Conservation (phyloP, 1,140 invertebrate species). For the Zaprionus capensis region DNA sequence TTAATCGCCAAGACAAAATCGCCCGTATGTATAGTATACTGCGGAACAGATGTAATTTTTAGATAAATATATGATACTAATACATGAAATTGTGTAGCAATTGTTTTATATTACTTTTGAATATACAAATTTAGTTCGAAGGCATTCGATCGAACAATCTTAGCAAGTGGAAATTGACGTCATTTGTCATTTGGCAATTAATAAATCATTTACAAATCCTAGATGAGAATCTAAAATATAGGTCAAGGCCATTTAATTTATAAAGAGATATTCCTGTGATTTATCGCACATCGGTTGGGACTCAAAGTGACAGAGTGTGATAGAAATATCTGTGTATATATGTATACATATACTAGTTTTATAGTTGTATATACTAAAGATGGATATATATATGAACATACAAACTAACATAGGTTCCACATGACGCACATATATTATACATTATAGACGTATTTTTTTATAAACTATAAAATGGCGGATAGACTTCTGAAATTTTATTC, state of each 20-base stretch:
- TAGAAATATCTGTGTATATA: slow-evolving; percentile 19
- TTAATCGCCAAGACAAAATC: neutral
- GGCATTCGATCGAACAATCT: neutral
- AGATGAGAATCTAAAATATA: slow-evolving; percentile 32
- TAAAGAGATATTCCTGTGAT: slow-evolving; percentile 26
- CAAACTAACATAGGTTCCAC: slow-evolving; percentile 30
- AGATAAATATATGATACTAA: neutral
- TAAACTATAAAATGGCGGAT: neutral
- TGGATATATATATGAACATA: slow-evolving; percentile 42
- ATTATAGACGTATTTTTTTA: neutral
- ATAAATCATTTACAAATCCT: slow-evolving; percentile 24
- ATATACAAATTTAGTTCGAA: neutral
- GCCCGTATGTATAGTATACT: neutral
- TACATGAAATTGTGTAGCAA: neutral
- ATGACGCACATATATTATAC: neutral
- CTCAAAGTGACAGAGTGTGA: neutral
- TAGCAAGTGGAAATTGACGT: slow-evolving; percentile 13
- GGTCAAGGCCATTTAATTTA: slow-evolving; percentile 58
- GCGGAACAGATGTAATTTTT: neutral
- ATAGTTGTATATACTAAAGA: neutral
- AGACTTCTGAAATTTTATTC: neutral
- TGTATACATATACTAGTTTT: slow-evolving; percentile 4
- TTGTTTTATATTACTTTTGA: neutral
- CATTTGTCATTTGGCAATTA: slow-evolving; percentile 22
- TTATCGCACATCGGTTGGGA: slow-evolving; percentile 15